Percentiles rank a stretch among this genome's conserved stretches.
These are phyloP conservation scores for Chauna torquata DNA, from an alignment of 2,113 vertebrate species.

Conservation along the genomic window DNA sequence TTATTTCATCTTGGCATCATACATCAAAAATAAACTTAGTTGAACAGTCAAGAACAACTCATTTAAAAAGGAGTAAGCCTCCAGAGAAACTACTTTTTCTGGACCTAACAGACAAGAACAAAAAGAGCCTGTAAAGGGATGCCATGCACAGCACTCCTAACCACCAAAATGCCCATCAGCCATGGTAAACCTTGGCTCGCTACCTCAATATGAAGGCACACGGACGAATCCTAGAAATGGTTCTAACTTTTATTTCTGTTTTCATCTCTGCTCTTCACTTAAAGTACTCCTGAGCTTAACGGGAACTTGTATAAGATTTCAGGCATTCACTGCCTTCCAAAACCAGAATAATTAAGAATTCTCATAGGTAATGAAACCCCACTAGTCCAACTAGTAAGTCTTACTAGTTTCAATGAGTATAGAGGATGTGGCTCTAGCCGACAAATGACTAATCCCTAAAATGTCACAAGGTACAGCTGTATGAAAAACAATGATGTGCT, in stretches of 20 bases:
- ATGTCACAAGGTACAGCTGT: neutral
- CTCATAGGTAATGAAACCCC: neutral
- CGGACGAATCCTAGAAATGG: neutral
- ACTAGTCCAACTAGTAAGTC: neutral
- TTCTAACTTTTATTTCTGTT: neutral
- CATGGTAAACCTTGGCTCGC: neutral
- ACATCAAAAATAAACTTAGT: neutral
- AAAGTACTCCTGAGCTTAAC: neutral
- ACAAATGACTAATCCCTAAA: neutral
- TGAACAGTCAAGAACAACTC: neutral
- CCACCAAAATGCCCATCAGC: neutral
- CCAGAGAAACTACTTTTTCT: neutral
- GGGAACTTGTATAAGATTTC: neutral
- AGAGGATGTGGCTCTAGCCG: neutral
- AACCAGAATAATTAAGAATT: neutral
- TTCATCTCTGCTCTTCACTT: neutral
- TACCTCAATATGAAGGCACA: neutral
- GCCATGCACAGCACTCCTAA: neutral
- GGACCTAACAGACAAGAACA: neutral
- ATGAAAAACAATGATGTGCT: neutral
- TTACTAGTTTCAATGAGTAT: neutral
- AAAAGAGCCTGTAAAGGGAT: neutral
- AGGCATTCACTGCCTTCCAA: neutral
- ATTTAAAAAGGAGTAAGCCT: neutral
- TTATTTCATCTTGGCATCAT: neutral